phyloP scores from a whole-genome alignment of 2,113 vertebrate genomes.

The Asarcornis scutulata region DNA sequence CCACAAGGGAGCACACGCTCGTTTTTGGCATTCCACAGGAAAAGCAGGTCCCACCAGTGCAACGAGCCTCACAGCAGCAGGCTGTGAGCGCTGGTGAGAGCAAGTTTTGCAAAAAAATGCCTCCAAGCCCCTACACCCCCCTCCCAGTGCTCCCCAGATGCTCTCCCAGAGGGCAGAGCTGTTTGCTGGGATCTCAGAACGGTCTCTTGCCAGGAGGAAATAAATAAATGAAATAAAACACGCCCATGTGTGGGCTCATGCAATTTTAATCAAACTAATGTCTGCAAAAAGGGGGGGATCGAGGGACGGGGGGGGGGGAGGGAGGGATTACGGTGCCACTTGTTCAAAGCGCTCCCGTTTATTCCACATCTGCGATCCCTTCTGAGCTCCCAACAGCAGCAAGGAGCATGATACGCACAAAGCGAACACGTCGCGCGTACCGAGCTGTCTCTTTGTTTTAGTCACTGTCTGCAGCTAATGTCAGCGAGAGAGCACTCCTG shows the following conservation, averaged over 20 bases:
- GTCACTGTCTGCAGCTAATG: constrained; percentile 49
- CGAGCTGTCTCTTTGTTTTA: constrained; percentile 25
- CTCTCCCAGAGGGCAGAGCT: neutral
- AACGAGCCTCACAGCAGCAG: neutral
- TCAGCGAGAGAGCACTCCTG: neutral
- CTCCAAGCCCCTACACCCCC: neutral
- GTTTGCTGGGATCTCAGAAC: neutral
- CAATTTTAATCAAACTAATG: constrained; percentile 73
- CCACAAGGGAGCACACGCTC: neutral
- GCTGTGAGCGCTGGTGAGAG: rapidly evolving
- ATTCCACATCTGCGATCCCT: constrained; percentile 10
- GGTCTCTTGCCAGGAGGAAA: neutral
- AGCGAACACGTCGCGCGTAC: neutral
- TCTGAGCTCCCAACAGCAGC: constrained; percentile 1
- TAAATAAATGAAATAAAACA: constrained; percentile 39
- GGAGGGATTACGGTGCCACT: constrained; percentile 48
- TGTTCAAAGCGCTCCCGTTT: neutral
- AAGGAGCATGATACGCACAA: neutral
- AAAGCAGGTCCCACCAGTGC: constrained; percentile 50
- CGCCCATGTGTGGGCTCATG: constrained; percentile 1
- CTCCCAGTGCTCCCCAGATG: neutral
- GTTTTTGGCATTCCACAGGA: neutral
- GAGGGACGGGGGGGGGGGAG: neutral
- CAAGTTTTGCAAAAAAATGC: neutral
- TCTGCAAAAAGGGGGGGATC: neutral